Percentiles rank a stretch among this genome's conserved stretches.
Conservation (phyloP, 2,888 invertebrate genomes). For the Crepidodera aurea region DNA sequence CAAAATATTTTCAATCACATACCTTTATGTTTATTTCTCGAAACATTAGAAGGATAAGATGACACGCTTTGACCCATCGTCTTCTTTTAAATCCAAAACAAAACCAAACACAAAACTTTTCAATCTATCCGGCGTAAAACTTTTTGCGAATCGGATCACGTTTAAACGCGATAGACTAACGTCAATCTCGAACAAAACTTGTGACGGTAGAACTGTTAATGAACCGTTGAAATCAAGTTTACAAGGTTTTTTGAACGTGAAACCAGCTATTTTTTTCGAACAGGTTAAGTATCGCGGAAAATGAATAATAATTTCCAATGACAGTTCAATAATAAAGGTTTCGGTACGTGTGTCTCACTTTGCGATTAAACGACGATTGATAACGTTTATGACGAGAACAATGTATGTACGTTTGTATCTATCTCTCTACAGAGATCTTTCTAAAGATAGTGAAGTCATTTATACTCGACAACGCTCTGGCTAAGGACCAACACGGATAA, state of each 20-base stretch:
- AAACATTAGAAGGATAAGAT: conserved; percentile 35
- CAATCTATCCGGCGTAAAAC: not conserved
- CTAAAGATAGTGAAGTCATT: conserved; percentile 22
- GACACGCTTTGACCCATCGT: conserved; percentile 45
- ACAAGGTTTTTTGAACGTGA: not conserved
- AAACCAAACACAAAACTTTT: not conserved
- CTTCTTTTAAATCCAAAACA: not conserved
- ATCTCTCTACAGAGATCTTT: not conserved
- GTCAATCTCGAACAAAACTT: conserved; percentile 3
- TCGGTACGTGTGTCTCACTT: not conserved
- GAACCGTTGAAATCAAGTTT: conserved; percentile 10
- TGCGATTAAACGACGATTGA: not conserved
- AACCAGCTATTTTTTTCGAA: conserved; percentile 4
- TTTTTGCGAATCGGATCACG: not conserved
- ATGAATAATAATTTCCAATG: not conserved
- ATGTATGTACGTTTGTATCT: not conserved
- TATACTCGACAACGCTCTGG: conserved; percentile 5
- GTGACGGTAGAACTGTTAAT: conserved; percentile 6
- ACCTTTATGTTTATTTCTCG: conserved; percentile 40
- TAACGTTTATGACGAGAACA: not conserved
- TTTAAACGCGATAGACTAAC: not conserved
- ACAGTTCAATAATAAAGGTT: not conserved
- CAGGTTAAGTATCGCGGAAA: conserved; percentile 1
- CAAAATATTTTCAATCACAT: too few relatives aligned
- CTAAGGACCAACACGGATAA: conserved; percentile 19